Percentiles rank a stretch among this genome's conserved stretches.
Conservation (phyloP, 2,113 vertebrate genomes). For the Ameiurus melas region DNA sequence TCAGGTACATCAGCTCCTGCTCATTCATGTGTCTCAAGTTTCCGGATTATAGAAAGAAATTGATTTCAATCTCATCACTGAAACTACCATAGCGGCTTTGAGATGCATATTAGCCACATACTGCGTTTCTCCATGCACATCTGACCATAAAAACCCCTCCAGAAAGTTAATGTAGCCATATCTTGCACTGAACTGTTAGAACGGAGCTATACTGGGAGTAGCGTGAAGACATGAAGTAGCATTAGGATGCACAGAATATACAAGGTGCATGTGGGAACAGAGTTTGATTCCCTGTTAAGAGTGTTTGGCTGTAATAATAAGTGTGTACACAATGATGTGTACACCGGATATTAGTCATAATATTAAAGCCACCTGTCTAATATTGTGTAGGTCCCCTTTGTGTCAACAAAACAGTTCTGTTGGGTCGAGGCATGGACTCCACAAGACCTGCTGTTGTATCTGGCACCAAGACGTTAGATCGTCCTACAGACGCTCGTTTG, state of each 20-base stretch:
- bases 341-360: too few species aligned
- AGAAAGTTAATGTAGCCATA: not conserved
- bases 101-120: not conserved
- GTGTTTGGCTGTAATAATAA: not conserved
- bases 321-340: not conserved
- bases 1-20: constrained; percentile 76
- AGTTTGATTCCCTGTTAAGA: not conserved
- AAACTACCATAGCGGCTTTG: too few species aligned
- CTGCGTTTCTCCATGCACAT: not conserved
- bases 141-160: not conserved
- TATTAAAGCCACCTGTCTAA: too few species aligned
- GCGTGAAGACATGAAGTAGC: not conserved
- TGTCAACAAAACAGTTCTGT: too few species aligned
- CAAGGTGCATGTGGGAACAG: not conserved
- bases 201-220: not conserved
- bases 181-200: not conserved
- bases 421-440: too few species aligned
- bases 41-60: not conserved
- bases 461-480: too few species aligned
- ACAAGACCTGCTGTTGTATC: too few species aligned
- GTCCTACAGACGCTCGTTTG: too few species aligned
- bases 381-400: too few species aligned
- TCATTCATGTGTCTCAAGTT: not conserved
- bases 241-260: not conserved
- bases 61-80: too few species aligned